Conservation (phyloP, 2,797 vertebrate species). For the Octomys mimax region DNA sequence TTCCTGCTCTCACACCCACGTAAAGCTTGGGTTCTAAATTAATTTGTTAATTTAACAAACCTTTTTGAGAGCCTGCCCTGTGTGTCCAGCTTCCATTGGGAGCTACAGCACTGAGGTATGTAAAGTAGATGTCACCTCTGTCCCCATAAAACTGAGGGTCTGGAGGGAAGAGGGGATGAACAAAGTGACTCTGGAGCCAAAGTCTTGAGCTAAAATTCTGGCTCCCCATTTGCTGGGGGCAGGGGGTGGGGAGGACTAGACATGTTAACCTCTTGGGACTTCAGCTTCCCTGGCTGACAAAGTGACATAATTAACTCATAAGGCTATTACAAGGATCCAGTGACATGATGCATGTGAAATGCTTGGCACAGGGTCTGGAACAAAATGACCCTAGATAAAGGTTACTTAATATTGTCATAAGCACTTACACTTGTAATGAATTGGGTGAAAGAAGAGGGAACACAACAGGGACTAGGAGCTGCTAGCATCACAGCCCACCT, state of each 20-base stretch:
- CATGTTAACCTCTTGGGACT: neutral
- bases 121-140: neutral
- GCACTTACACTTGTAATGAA: neutral
- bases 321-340: neutral
- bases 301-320: neutral
- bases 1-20: neutral
- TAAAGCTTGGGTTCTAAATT: neutral
- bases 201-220: neutral
- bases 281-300: neutral
- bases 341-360: neutral
- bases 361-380: neutral
- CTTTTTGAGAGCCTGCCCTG: neutral
- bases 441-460: neutral
- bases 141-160: neutral
- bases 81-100: neutral
- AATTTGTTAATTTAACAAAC: neutral
- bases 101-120: neutral
- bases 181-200: neutral
- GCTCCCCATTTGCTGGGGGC: neutral
- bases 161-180: neutral
- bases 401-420: neutral
- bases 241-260: neutral
- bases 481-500: slow-evolving; percentile 36
- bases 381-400: neutral
- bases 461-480: neutral